phyloP scores from a whole-genome alignment of 1,140 invertebrate genomes.

The Drosophila truncata region DNA sequence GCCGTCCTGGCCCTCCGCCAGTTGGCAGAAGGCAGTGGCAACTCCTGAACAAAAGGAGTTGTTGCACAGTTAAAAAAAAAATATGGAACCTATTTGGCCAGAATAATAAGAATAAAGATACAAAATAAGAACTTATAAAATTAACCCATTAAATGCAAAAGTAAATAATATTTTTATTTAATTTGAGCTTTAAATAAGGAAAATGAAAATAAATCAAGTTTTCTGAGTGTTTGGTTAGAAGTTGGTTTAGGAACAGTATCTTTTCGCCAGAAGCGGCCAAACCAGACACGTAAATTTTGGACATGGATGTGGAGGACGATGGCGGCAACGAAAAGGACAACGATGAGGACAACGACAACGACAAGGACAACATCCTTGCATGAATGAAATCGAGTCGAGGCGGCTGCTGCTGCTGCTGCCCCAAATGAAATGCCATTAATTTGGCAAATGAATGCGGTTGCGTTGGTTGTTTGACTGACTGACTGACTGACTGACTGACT shows the following conservation, averaged over 20 bases:
- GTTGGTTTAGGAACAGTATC: constrained; percentile 58
- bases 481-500: constrained; percentile 42
- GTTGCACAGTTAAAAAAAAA: constrained; percentile 7
- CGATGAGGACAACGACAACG: constrained; percentile 26
- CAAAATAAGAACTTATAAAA: not conserved
- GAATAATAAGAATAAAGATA: not conserved
- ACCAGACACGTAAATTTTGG: constrained; percentile 76
- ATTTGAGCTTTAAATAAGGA: no score
- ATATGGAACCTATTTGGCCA: no score
- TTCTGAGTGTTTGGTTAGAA: not conserved
- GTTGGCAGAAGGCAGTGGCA: constrained; percentile 53
- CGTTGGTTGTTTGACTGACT: constrained; percentile 54
- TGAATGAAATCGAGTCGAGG: constrained; percentile 65
- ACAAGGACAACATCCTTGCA: constrained; percentile 74
- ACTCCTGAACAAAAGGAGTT: constrained; percentile 26
- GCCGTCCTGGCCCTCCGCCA: constrained; percentile 60
- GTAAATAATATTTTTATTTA: no score
- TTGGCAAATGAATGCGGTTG: constrained; percentile 83
- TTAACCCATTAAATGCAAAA: not conserved
- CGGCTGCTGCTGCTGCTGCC: constrained; percentile 29
- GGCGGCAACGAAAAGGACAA: constrained; percentile 31
- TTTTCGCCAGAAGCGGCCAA: constrained; percentile 59
- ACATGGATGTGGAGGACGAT: constrained; percentile 7
- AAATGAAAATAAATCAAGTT: not conserved
- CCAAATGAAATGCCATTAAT: constrained; percentile 84